A percentile compares a stretch with the other conserved stretches of the same genome.
These are phyloP conservation scores for Virgularia gustaviana DNA, from an alignment of 92 coral and sea anemone genomes.

Conservation along the genomic window DNA sequence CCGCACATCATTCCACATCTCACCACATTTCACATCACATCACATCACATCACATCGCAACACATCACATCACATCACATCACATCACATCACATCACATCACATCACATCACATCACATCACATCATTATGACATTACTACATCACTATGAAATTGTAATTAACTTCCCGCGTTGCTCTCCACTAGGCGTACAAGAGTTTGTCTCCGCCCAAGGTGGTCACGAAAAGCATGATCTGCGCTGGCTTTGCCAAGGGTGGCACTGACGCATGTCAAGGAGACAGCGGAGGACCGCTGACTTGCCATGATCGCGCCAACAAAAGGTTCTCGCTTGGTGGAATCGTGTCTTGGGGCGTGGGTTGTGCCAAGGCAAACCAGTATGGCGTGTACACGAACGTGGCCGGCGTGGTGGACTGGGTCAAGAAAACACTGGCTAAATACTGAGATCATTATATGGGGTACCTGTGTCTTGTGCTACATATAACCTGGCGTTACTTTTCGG, in stretches of 20 bases:
- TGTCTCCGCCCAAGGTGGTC: conserved; percentile 1
- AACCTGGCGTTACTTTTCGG: no score
- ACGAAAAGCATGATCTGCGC: conserved; percentile 30
- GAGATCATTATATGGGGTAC: no score
- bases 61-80: no score
- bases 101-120: no score
- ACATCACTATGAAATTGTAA: no score
- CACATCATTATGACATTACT: no score
- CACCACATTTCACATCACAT: no score
- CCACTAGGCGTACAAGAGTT: conserved; percentile 4
- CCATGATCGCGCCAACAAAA: conserved; percentile 1
- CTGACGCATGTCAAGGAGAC: conserved; percentile 38
- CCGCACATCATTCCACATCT: no score
- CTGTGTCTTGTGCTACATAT: no score
- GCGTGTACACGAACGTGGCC: conserved; percentile 28
- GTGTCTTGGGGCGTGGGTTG: conserved; percentile 38
- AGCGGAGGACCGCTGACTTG: conserved; percentile 45
- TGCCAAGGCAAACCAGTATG: conserved; percentile 21
- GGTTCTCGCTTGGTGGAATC: conserved; percentile 26
- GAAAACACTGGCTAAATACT: not conserved
- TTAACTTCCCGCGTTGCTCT: no score
- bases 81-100: no score
- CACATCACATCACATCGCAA: no score
- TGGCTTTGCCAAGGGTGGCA: conserved; percentile 23
- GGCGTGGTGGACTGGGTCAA: not conserved